Evolutionary conservation across 1,140 invertebrate genomes (phyloP).

Genomic region (Euwallacea fornicatus): DNA sequence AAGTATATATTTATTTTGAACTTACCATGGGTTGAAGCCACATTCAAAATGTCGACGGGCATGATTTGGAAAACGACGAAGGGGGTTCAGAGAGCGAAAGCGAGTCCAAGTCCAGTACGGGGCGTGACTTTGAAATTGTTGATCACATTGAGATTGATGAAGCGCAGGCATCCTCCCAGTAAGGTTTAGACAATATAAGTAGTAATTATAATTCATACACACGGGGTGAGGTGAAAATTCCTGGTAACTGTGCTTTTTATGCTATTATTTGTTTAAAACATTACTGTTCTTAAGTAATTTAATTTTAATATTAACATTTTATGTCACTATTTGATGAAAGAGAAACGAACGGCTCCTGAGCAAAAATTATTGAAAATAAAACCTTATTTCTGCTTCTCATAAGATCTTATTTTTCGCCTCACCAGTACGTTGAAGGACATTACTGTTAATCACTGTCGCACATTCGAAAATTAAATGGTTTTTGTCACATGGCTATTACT

Average conservation of each 20-base stretch:
- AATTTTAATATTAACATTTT: no score
- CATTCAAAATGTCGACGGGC: neutral
- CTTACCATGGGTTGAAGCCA: no score
- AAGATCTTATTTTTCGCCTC: no score
- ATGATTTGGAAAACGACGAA: constrained; percentile 8
- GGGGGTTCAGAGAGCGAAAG: constrained; percentile 64
- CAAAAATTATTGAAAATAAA: no score
- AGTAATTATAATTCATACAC: neutral
- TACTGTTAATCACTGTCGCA: constrained; percentile 6
- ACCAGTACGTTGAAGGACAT: no score
- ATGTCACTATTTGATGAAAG: no score
- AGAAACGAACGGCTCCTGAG: no score
- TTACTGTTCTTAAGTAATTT: no score
- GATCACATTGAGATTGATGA: constrained; percentile 63
- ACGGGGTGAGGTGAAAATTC: neutral
- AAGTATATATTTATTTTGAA: neutral
- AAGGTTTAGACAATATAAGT: neutral
- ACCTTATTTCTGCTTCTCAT: no score
- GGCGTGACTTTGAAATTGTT: constrained; percentile 79
- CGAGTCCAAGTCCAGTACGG: constrained; percentile 73
- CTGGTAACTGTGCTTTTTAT: neutral
- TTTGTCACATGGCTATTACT: constrained; percentile 7
- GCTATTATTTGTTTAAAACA: no score
- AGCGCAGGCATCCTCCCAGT: neutral
- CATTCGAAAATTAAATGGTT: constrained; percentile 11